Base-by-base conservation (phyloP, 2,113 vertebrate species). In the Mystacornis crossleyi region DNA sequence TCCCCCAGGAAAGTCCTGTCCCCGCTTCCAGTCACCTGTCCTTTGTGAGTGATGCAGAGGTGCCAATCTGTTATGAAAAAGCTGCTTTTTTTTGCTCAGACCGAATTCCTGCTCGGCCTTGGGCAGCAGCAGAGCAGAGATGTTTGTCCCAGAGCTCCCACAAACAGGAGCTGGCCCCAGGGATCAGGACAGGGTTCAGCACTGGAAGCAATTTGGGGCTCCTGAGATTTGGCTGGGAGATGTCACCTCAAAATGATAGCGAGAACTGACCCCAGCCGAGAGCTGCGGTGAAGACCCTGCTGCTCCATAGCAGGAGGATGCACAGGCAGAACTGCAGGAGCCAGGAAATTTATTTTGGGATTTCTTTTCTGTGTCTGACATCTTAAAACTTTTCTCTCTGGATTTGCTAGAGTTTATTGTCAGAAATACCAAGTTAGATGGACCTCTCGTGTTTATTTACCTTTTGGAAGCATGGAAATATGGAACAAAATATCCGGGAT, bases 1-100 rank as follows among this genome's bases (percentile, higher is more conserved):
- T 5, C 6, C 29, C 14, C 21, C 18, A 31, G 48, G 55, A 86
- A 67, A 61, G 24, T 45, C 45, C 51, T 24, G 14, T 55, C 17
- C 29, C 36, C 19, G 3, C 15, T 50, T 31, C 21, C 19, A 47
- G 10, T 34, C 51, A 5, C 2, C 73, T 55, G 33, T 43, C 40
- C 51, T 34, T 48, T 50, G 5, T 0, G 0, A 77, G 16, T 0
- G 1, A 78, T 62, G 18, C 15, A 55, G 36, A 40, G n/a, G 34
- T 60, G 45, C 53, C 36, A 67, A 7, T 7, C 62, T 24, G 19
- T 20, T 45, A 81, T 42, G 24, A n/a, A 69, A 48, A 36, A 72
- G 4, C 16, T 4, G 0, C 14, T 61, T 26, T 18, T 51, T 58
- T 20, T 1, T 17, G 12, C 42, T 85, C 53, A 50, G 25, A 13